phyloP scores from a whole-genome alignment of 2,888 invertebrate species.

The Hesperia comma region DNA sequence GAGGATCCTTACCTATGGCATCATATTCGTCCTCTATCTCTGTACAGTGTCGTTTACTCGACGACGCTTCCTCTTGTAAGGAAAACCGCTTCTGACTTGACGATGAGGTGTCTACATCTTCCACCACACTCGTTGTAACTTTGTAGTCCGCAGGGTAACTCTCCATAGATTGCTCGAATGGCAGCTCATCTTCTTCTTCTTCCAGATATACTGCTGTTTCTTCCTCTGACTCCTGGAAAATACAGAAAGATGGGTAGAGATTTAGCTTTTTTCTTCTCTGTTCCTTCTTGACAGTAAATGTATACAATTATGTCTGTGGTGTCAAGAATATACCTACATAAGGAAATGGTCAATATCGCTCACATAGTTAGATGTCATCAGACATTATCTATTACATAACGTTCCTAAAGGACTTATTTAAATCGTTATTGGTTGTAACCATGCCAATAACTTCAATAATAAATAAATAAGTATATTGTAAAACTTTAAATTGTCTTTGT shows the following conservation, averaged over 20 bases:
- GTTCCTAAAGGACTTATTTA: too few species aligned
- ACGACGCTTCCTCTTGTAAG: slow-evolving; percentile 52
- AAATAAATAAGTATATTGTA: too few species aligned
- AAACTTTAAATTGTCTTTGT: too few species aligned
- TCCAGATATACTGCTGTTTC: slow-evolving; percentile 53
- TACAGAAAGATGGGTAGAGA: background rate
- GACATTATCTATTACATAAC: too few species aligned
- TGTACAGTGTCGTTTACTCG: slow-evolving; percentile 58
- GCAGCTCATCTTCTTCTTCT: slow-evolving; percentile 42
- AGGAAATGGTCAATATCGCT: too few species aligned
- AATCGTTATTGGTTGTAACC: too few species aligned
- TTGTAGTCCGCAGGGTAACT: slow-evolving; percentile 48
- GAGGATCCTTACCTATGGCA: slow-evolving; percentile 63
- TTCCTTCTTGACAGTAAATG: too few species aligned
- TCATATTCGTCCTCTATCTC: slow-evolving; percentile 75
- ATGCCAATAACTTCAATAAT: too few species aligned
- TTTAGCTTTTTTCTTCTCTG: too few species aligned
- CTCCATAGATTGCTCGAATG: slow-evolving; percentile 45
- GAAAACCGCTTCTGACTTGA: slow-evolving; percentile 43
- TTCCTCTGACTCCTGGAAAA: slow-evolving; percentile 55
- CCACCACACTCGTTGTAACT: slow-evolving; percentile 47
- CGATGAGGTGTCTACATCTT: slow-evolving; percentile 45
- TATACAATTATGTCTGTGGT: too few species aligned
- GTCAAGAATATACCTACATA: too few species aligned
- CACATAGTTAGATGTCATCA: too few species aligned